Conservation (phyloP, 2,888 invertebrate genomes). For the Melanargia galathea region DNA sequence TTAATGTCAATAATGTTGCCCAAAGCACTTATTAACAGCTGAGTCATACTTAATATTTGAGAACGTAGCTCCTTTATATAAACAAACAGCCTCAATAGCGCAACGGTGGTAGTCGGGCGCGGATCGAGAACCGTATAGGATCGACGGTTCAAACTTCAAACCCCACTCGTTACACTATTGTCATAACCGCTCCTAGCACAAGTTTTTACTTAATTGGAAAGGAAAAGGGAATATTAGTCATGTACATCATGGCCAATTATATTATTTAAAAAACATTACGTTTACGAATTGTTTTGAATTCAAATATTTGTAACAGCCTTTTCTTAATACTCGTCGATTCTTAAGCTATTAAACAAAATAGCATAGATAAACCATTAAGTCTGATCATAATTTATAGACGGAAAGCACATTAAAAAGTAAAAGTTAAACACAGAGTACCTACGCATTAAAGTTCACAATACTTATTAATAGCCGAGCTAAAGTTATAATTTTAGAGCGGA, state of each 20-base stretch:
- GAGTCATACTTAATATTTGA: conserved; percentile 55
- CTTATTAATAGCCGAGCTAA: background rate
- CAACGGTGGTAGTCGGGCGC: too few relatives aligned
- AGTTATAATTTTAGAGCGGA: background rate
- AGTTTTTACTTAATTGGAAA: too few relatives aligned
- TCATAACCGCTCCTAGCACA: too few relatives aligned
- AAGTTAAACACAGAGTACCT: conserved; percentile 3
- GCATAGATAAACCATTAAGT: background rate
- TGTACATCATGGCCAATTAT: too few relatives aligned
- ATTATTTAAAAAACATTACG: too few relatives aligned
- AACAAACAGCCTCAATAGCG: too few relatives aligned
- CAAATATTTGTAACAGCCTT: background rate
- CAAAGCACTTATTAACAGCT: conserved; percentile 71
- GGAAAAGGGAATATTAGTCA: too few relatives aligned
- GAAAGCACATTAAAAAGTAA: background rate
- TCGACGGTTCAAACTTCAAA: too few relatives aligned
- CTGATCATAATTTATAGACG: background rate
- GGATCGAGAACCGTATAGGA: too few relatives aligned
- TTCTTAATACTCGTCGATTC: background rate
- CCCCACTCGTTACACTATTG: too few relatives aligned
- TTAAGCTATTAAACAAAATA: background rate
- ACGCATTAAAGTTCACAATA: background rate
- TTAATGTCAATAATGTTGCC: conserved; percentile 76
- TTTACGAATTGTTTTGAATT: conserved; percentile 17
- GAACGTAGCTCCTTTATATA: conserved; percentile 16